Evolutionary conservation across 1,140 invertebrate species (phyloP).

Genomic region (Bombus sibiricus): DNA sequence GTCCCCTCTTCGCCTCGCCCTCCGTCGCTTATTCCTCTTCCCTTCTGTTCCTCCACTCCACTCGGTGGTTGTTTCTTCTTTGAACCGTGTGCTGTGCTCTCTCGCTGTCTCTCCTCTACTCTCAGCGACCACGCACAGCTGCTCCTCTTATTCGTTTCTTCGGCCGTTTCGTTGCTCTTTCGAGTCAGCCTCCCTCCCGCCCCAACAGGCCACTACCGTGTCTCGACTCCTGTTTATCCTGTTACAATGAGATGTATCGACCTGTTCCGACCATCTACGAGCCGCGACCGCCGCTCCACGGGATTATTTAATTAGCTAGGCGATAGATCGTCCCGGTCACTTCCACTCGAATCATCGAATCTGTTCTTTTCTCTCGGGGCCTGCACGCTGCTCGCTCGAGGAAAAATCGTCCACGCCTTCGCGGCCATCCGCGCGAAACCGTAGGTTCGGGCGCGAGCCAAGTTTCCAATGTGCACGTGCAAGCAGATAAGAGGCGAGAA

Average conservation of each 20-base stretch:
- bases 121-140: slow-evolving; percentile 52
- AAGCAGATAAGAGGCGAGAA: no score
- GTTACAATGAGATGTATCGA: slow-evolving; percentile 83
- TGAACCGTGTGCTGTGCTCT: not conserved
- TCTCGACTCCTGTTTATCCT: slow-evolving; percentile 81
- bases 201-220: slow-evolving; percentile 62
- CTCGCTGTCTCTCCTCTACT: slow-evolving; percentile 17
- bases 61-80: slow-evolving; percentile 26
- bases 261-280: slow-evolving; percentile 75
- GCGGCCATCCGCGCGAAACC: no score
- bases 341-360: not conserved
- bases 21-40: not conserved
- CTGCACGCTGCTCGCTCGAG: not conserved
- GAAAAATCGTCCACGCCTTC: not conserved
- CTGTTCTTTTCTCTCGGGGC: not conserved
- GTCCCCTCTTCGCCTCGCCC: slow-evolving; percentile 1
- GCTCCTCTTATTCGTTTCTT: slow-evolving; percentile 44
- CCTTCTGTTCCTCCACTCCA: slow-evolving; percentile 8
- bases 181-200: not conserved
- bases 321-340: slow-evolving; percentile 45
- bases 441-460: no score
- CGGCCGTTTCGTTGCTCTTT: slow-evolving; percentile 1
- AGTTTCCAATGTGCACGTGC: no score
- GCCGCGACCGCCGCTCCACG: slow-evolving; percentile 69
- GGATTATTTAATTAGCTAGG: slow-evolving; percentile 83